Evolutionary conservation across 2,113 vertebrate species (phyloP).

Genomic region (Mobula birostris): DNA sequence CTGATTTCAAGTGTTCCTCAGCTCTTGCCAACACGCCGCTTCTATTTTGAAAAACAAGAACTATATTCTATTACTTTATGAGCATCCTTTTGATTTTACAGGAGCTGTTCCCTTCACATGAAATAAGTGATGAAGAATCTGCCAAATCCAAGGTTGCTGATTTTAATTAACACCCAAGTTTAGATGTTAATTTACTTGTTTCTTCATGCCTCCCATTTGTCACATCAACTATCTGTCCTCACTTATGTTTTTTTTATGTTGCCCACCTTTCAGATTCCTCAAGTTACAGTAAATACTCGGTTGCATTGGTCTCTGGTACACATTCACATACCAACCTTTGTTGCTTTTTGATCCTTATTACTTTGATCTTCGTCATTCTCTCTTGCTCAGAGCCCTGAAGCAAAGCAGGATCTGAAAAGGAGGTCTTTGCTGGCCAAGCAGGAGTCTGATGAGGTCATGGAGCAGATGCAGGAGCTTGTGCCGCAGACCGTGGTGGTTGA

Average conservation of each 20-base stretch:
- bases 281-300: background rate
- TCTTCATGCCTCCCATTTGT: background rate
- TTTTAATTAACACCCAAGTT: conserved; percentile 1
- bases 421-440: conserved; percentile 39
- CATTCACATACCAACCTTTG: conserved; percentile 42
- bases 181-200: background rate
- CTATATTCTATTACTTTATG: background rate
- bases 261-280: background rate
- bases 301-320: conserved; percentile 43
- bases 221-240: background rate
- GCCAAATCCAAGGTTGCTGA: conserved; percentile 64
- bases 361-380: conserved; percentile 48
- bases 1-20: background rate
- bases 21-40: background rate
- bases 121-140: conserved; percentile 60
- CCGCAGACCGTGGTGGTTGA: conserved; percentile 76
- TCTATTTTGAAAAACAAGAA: background rate
- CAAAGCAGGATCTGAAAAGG: conserved; percentile 65
- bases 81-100: conserved; percentile 47
- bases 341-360: background rate
- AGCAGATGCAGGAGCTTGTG: conserved; percentile 78
- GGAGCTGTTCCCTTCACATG: conserved; percentile 61
- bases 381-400: conserved; percentile 62
- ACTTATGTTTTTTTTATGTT: background rate
- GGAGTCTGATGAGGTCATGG: conserved; percentile 44